These are phyloP conservation scores for Mesaphorura yosii DNA, from an alignment of 1,140 invertebrate species.

Conservation along the genomic window DNA sequence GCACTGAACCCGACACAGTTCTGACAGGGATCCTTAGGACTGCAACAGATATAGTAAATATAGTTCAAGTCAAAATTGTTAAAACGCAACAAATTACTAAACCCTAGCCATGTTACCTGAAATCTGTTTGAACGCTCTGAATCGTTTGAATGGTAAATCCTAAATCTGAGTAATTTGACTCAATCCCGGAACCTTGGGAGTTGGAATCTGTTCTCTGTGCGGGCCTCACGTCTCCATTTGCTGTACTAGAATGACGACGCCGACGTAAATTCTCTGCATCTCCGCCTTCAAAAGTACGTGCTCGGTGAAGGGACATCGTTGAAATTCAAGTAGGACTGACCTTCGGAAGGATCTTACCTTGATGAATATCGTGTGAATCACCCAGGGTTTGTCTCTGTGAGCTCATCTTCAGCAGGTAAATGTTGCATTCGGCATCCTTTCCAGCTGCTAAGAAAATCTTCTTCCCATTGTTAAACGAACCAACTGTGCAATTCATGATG, in stretches of 20 bases:
- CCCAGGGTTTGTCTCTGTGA: not conserved
- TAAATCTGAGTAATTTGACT: constrained; percentile 26
- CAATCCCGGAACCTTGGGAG: not conserved
- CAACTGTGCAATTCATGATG: constrained; percentile 73
- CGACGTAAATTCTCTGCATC: no score
- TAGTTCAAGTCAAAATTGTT: not conserved
- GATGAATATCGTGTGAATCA: no score
- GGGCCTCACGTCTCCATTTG: not conserved
- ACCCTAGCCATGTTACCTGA: constrained; percentile 29
- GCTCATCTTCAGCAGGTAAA: constrained; percentile 55
- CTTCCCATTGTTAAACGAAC: constrained; percentile 42
- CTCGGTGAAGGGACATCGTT: no score
- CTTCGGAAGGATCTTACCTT: no score
- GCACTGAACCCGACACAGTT: constrained; percentile 25
- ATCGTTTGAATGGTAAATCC: constrained; percentile 39
- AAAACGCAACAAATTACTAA: not conserved
- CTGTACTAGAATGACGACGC: not conserved
- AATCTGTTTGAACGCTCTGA: constrained; percentile 39
- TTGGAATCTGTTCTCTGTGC: not conserved
- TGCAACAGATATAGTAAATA: constrained; percentile 2
- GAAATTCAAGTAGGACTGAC: no score
- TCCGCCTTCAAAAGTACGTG: no score
- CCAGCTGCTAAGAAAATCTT: constrained; percentile 71
- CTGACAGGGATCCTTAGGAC: constrained; percentile 27
- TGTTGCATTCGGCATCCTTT: constrained; percentile 79